Percentiles rank a stretch among this genome's conserved stretches.
phyloP scores from a whole-genome alignment of 2,797 vertebrate genomes.

The Loris lydekkerianus region DNA sequence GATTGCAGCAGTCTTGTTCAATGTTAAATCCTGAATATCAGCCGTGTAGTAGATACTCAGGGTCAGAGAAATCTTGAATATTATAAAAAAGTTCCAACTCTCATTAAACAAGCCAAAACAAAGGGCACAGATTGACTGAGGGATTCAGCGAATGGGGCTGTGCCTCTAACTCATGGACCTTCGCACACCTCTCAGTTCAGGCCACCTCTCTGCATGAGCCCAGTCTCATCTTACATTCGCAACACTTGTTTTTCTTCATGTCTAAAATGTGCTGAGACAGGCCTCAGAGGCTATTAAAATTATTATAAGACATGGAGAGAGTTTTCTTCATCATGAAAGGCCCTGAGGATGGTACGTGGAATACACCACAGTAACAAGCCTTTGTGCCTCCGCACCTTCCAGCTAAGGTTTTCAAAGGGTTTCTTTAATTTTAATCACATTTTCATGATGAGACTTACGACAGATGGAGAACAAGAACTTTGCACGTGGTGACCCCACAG shows the following conservation, averaged over 20 bases:
- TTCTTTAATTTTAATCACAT: not conserved
- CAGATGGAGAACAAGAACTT: not conserved
- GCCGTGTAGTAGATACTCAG: not conserved
- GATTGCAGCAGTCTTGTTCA: not conserved
- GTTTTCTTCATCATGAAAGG: constrained; percentile 37
- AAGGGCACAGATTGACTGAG: not conserved
- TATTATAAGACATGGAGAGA: not conserved
- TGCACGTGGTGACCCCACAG: not conserved
- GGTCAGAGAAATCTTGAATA: not conserved
- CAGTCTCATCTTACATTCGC: not conserved
- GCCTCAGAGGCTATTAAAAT: constrained; percentile 47
- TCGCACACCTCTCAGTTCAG: not conserved
- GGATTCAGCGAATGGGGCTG: not conserved
- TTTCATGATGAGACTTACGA: not conserved
- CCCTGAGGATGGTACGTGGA: not conserved
- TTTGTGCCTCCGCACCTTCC: not conserved
- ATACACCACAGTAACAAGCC: not conserved
- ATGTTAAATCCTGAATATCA: not conserved
- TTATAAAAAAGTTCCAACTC: not conserved
- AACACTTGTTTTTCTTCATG: not conserved
- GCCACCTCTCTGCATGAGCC: too few species aligned
- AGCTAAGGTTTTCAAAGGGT: not conserved
- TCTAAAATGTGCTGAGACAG: not conserved
- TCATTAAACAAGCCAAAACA: not conserved
- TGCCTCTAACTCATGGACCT: not conserved